These are phyloP conservation scores for Chiloscyllium plagiosum DNA, from an alignment of 2,113 vertebrate species.

Conservation along the genomic window DNA sequence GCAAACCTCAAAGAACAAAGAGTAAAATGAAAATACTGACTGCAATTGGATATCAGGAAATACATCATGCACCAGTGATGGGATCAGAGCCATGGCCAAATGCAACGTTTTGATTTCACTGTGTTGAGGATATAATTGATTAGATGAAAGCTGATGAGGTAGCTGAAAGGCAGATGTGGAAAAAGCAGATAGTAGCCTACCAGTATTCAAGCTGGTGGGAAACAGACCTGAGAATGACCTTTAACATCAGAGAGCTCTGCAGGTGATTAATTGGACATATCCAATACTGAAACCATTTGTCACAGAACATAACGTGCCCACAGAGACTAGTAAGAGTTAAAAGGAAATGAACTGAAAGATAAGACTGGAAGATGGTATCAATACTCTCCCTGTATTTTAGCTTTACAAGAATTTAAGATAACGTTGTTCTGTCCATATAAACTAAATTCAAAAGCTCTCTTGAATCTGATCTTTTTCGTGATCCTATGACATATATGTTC, in stretches of 20 bases:
- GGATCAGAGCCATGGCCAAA: background rate
- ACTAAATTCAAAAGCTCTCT: background rate
- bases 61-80: background rate
- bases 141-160: background rate
- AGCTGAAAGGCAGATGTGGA: background rate
- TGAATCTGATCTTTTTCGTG: background rate
- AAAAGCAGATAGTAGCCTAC: background rate
- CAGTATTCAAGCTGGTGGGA: slow-evolving; percentile 20
- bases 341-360: background rate
- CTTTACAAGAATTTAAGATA: background rate
- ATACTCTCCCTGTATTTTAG: background rate
- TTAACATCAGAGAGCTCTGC: background rate
- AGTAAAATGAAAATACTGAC: background rate
- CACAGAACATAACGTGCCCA: background rate
- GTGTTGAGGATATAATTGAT: slow-evolving; percentile 26
- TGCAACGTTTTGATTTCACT: background rate
- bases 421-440: background rate
- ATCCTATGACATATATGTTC: background rate
- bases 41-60: background rate
- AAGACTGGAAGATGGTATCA: background rate
- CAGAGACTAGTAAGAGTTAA: slow-evolving; percentile 27
- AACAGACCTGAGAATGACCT: background rate
- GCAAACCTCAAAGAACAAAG: background rate
- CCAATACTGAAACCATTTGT: background rate
- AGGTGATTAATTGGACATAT: slow-evolving; percentile 11